Conservation (phyloP, 1,140 invertebrate species). For the Brachionus paranguensis region DNA sequence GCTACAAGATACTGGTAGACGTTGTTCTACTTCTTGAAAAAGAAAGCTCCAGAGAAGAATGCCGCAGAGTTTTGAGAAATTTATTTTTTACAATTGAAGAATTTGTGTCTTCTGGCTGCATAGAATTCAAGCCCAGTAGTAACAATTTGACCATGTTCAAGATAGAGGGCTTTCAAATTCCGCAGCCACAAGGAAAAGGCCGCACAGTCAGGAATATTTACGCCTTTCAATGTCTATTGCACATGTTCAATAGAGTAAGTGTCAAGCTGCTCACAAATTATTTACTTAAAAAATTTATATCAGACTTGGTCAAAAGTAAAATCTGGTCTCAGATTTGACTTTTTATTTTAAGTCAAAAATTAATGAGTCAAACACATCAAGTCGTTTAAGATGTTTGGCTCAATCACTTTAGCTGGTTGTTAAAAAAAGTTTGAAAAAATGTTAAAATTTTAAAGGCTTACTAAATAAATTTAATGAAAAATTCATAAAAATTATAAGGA, state of each 20-base stretch:
- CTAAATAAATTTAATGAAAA: too few relatives aligned
- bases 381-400: too few relatives aligned
- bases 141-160: conserved; percentile 69
- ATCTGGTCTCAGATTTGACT: too few relatives aligned
- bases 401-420: too few relatives aligned
- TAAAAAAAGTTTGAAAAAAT: too few relatives aligned
- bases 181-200: conserved; percentile 79
- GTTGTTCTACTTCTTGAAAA: conserved; percentile 46
- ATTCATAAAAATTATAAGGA: too few relatives aligned
- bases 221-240: conserved; percentile 88
- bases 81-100: conserved; percentile 60
- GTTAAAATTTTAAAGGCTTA: too few relatives aligned
- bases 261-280: background rate
- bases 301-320: too few relatives aligned
- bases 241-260: conserved; percentile 80
- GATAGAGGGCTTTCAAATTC: conserved; percentile 81
- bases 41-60: conserved; percentile 48
- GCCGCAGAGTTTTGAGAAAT: conserved; percentile 45
- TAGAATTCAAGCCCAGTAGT: conserved; percentile 70
- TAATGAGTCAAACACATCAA: too few relatives aligned
- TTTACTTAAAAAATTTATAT: conserved; percentile 48
- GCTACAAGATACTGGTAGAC: conserved; percentile 13
- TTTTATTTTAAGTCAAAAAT: too few relatives aligned
- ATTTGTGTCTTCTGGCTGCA: conserved; percentile 74
- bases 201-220: conserved; percentile 74